Conservation (phyloP, 2,797 vertebrate species). For the Tolypeutes matacus region DNA sequence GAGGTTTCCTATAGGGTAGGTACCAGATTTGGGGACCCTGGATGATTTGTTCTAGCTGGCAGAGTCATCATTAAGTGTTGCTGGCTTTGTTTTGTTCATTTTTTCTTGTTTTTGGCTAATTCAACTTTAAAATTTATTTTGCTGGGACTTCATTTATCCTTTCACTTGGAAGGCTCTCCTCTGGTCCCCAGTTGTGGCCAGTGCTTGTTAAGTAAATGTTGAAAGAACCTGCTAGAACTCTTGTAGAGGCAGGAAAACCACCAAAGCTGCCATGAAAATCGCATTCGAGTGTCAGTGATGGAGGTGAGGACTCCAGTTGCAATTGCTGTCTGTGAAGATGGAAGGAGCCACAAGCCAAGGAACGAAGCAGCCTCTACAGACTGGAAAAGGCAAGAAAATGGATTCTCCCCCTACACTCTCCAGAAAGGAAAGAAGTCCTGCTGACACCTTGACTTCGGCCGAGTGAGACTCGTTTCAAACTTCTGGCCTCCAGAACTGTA, state of each 20-base stretch:
- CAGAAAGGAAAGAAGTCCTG: too few relatives aligned
- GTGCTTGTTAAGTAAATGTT: background rate
- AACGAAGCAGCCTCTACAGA: too few relatives aligned
- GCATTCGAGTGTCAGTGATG: background rate
- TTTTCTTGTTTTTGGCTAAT: background rate
- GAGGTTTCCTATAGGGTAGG: background rate
- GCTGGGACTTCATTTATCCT: slow-evolving; percentile 68
- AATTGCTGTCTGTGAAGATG: too few relatives aligned
- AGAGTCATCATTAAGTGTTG: background rate
- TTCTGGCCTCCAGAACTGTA: too few relatives aligned
- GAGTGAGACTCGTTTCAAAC: too few relatives aligned
- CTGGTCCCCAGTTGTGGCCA: background rate
- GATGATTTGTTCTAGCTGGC: background rate
- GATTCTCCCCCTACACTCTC: too few relatives aligned
- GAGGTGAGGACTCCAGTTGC: too few relatives aligned
- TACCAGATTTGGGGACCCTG: background rate
- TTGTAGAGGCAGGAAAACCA: slow-evolving; percentile 44
- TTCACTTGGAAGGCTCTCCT: slow-evolving; percentile 21
- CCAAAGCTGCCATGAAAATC: background rate
- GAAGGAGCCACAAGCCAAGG: too few relatives aligned
- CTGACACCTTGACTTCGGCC: too few relatives aligned
- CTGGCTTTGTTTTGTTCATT: background rate
- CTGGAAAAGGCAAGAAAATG: too few relatives aligned
- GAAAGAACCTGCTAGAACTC: background rate
- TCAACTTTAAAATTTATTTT: slow-evolving; percentile 60